These are phyloP conservation scores for Gortyna flavago DNA, from an alignment of 2,888 invertebrate genomes.

Conservation along the genomic window DNA sequence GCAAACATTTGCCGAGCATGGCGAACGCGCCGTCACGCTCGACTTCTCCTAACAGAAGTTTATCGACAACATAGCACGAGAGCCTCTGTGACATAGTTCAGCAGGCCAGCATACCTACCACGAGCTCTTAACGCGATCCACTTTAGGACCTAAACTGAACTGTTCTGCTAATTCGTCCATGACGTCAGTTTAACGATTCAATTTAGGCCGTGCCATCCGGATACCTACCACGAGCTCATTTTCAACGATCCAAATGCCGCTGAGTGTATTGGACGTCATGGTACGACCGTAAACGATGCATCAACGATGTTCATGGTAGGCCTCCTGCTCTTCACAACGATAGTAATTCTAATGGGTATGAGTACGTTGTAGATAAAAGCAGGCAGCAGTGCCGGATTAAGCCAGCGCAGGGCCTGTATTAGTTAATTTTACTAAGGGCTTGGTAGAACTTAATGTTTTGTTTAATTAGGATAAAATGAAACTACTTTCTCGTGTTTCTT, in stretches of 20 bases:
- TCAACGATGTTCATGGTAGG: too few relatives aligned
- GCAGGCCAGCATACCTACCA: too few relatives aligned
- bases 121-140: too few relatives aligned
- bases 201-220: too few relatives aligned
- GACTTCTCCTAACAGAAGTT: constrained; percentile 14
- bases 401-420: background rate
- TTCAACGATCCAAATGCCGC: too few relatives aligned
- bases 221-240: too few relatives aligned
- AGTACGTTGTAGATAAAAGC: background rate
- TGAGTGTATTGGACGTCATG: too few relatives aligned
- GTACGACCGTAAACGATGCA: too few relatives aligned
- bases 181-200: too few relatives aligned
- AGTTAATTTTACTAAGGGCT: background rate
- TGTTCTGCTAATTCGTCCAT: too few relatives aligned
- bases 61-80: background rate
- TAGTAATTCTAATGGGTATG: background rate
- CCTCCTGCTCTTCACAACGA: background rate
- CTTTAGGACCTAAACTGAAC: too few relatives aligned
- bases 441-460: background rate
- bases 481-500: background rate
- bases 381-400: background rate
- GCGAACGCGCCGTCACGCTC: constrained; percentile 8
- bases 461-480: background rate
- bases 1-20: constrained; percentile 1
- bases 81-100: background rate